Base-by-base conservation (phyloP, 2,113 vertebrate species). In the Brachyistius frenatus region DNA sequence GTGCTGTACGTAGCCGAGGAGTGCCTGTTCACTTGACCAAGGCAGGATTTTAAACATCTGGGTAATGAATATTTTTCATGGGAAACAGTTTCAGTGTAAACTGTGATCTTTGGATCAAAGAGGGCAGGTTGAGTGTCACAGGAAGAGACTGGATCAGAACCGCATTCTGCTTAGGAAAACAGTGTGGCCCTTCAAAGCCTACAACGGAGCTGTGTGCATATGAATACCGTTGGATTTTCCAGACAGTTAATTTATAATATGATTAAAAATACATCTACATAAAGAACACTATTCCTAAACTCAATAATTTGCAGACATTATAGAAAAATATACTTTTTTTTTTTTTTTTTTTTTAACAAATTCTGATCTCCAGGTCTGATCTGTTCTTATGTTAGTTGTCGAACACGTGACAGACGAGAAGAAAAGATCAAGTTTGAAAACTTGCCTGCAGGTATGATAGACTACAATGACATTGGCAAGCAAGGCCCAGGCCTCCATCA, bases 391-490 rank as follows among this genome's bases (percentile, higher is more conserved):
- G 5, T 62, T 30, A 46, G 44, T 0, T 33, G 5, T 13, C 13
- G 2, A 47, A 73, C 30, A 14, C 13, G 61, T 13, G 37, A 66
- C 11, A 75, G 61, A 84, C 60, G 0, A 37, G 35, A 33, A 32
- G 50, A 63, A 81, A 70, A 77, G n/a, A 68, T 71, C 39, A 15
- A 31, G 53, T 58, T 53, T 53, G 58, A 50, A 14, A 73, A 84
- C 63, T 73, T 68, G 68, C 68, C 53, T 65, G 23, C 30, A 33
- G 62, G 31, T 5, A 66, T 88, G 81, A 88, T 79, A 70, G 58
- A 86, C 79, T 71, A 44, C 78, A 65, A 4, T 82, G 89, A 37
- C 88, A 87, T 78, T 90, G 85, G 66, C 31, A 77, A 81, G 78
- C 81, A 87, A 82, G 77, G 76, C 54, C 84, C 62, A 61, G 47